Evolutionary conservation across 2,113 vertebrate genomes (phyloP).

Genomic region (Trichechus manatus): DNA sequence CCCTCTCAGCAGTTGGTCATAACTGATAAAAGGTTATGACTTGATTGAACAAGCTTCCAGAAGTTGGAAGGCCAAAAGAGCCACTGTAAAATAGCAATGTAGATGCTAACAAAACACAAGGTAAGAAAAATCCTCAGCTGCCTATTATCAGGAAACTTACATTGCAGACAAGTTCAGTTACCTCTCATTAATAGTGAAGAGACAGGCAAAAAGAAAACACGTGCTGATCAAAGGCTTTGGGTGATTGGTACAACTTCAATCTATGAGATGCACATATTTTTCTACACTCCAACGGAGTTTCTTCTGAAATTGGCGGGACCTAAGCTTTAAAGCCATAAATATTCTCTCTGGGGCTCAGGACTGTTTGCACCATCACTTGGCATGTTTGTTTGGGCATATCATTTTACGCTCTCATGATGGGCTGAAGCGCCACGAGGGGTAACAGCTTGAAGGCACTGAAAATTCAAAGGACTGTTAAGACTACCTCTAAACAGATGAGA

Average conservation of each 20-base stretch:
- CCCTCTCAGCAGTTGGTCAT: constrained; percentile 66
- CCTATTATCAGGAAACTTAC: constrained; percentile 40
- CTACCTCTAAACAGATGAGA: neutral
- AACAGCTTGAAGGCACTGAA: neutral
- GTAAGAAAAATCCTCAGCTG: neutral
- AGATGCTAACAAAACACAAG: constrained; percentile 51
- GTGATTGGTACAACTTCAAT: constrained; percentile 9
- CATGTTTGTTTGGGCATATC: neutral
- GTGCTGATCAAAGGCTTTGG: neutral
- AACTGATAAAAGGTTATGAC: constrained; percentile 73
- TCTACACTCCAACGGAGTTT: neutral
- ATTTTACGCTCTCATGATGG: neutral
- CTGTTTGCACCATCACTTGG: neutral
- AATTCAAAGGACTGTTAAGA: neutral
- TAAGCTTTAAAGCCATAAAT: neutral
- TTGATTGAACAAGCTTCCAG: constrained; percentile 72
- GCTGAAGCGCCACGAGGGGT: neutral
- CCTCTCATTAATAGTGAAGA: neutral
- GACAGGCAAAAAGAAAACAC: neutral
- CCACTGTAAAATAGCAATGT: constrained; percentile 44
- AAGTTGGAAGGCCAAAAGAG: constrained; percentile 61
- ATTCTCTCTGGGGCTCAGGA: neutral
- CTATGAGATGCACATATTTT: neutral
- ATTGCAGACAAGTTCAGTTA: neutral
- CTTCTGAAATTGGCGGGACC: neutral